Base-by-base conservation (phyloP, 1,140 invertebrate species). In the Manduca sexta region DNA sequence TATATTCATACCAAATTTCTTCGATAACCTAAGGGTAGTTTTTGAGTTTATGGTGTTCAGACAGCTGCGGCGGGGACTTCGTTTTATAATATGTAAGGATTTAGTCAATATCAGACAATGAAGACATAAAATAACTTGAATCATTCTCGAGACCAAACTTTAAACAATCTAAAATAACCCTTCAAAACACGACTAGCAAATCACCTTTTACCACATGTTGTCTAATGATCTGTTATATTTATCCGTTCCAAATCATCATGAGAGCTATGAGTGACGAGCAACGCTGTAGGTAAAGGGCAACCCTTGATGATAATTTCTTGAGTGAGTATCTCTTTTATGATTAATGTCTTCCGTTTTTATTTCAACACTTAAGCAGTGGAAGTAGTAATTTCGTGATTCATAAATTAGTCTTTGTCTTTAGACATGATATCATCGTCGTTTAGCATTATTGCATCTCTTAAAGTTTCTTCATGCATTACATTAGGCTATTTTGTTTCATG, bases 191-290 rank as follows among this genome's bases (percentile, higher is more conserved):
- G 40, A 41, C 30, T 44, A 26, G 21, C 21, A 26, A 26, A 26
- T 26, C 21, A 8, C 21, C n/a, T n/a, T n/a, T 33, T 46, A 46
- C 45, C 13, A 30, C 54, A 64, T 60, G 58, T 49, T 45, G 30
- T 47, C 54, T 77, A 78, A 81, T 77, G 75, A 78, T 65, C 71
- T 57, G 63, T 73, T 74, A 69, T 71, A 72, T 79, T 74, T 70
- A 67, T 66, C 61, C 54, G 45, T 45, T 52, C 58, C 29, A 49
- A 45, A 53, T 43, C 60, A 48, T 48, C 10, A 48, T 56, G 71
- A 78, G 56, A 57, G 54, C 50, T 62, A 45, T 69, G 73, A 74
- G 66, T 76, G 77, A 81, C 71, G 65, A 52, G 58, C 77, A 46
- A 53, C 56, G 77, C 68, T 68, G 77, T 81, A 81, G 77, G 77